Conservation (phyloP, 2,113 vertebrate species). For the Psettodes erumei region DNA sequence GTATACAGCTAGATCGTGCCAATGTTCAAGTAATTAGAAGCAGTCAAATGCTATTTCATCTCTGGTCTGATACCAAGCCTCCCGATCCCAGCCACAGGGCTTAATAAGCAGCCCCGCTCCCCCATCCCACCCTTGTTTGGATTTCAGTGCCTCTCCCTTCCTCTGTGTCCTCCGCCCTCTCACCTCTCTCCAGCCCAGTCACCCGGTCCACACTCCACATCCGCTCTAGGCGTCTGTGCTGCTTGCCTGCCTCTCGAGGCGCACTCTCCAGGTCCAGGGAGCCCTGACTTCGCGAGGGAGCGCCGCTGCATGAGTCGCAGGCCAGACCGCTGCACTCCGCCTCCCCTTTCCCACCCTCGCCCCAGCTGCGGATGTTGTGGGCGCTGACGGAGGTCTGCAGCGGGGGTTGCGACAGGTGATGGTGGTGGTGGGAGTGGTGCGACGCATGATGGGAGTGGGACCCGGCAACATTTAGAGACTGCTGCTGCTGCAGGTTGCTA, state of each 20-base stretch:
- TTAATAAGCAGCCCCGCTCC: neutral
- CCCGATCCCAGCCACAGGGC: slow-evolving; percentile 12
- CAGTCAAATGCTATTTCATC: slow-evolving; percentile 63
- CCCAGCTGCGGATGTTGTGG: slow-evolving; percentile 86
- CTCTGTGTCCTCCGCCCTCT: slow-evolving; percentile 77
- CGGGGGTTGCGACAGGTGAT: slow-evolving; percentile 81
- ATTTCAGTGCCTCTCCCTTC: slow-evolving; percentile 70
- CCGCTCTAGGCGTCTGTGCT: slow-evolving; percentile 91
- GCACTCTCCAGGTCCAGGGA: slow-evolving; percentile 90
- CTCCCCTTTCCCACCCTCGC: slow-evolving; percentile 83
- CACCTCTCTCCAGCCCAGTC: slow-evolving; percentile 88
- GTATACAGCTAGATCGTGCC: too few relatives aligned
- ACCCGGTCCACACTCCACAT: slow-evolving; percentile 93
- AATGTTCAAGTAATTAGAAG: neutral
- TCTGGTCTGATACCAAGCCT: slow-evolving; percentile 44
- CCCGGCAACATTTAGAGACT: slow-evolving; percentile 33
- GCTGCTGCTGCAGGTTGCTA: slow-evolving; percentile 59
- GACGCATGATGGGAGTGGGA: slow-evolving; percentile 67
- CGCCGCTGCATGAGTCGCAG: slow-evolving; percentile 86
- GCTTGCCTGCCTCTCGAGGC: slow-evolving; percentile 85
- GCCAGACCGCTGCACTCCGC: slow-evolving; percentile 85
- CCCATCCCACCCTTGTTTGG: slow-evolving; percentile 39
- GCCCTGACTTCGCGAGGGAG: slow-evolving; percentile 86
- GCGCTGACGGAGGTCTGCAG: slow-evolving; percentile 85
- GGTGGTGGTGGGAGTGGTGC: slow-evolving; percentile 78